A percentile compares a stretch with the other conserved stretches of the same genome.
phyloP scores from a whole-genome alignment of 2,113 vertebrate genomes.

The Pycnonotus jocosus region DNA sequence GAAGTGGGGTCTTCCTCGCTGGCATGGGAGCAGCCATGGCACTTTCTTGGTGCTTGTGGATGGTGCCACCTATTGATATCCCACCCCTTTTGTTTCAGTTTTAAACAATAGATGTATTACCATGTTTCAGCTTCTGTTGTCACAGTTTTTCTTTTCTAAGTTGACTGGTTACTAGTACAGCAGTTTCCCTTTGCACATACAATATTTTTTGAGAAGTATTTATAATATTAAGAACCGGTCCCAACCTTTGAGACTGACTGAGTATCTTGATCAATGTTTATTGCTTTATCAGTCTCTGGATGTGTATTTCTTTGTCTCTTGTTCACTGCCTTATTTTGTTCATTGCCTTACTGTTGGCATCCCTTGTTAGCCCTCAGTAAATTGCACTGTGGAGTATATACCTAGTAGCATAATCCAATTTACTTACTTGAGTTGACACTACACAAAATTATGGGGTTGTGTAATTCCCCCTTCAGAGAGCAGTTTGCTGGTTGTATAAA shows the following conservation, averaged over 20 bases:
- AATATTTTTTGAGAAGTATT: neutral
- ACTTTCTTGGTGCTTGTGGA: neutral
- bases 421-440: neutral
- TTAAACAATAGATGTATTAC: neutral
- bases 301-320: neutral
- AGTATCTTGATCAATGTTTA: neutral
- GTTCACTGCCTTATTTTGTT: neutral
- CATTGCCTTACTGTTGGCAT: neutral
- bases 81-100: neutral
- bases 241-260: neutral
- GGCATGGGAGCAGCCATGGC: neutral
- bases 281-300: neutral
- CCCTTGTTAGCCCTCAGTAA: neutral
- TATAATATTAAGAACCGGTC: neutral
- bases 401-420: neutral
- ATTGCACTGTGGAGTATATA: neutral
- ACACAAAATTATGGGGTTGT: neutral
- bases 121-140: neutral
- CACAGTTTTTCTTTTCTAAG: neutral
- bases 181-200: neutral
- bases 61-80: constrained; percentile 51
- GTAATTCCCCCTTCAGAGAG: neutral
- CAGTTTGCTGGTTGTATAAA: neutral
- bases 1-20: neutral
- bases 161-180: neutral